Conservation (phyloP, 2,113 vertebrate genomes). For the pig (Sus scrofa) region T2T-Sscrofa CM000828.6:44322501-44323000, state of each 20-base stretch:
- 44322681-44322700: too few species aligned
- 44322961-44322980: neutral
- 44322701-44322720: neutral
- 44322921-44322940: neutral
- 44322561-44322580: too few species aligned
- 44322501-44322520: too few species aligned
- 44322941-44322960: neutral
- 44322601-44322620: too few species aligned
- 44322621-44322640: too few species aligned
- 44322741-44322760: neutral
- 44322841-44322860: neutral
- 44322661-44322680: too few species aligned
- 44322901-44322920: constrained; percentile 11
- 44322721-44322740: neutral
- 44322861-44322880: neutral
- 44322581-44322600: too few species aligned
- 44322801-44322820: neutral
- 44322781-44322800: neutral
- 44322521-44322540: too few species aligned
- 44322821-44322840: neutral
- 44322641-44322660: too few species aligned
- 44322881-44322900: neutral
- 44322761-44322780: neutral
- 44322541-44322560: too few species aligned
- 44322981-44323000: neutral